A percentile compares a stretch with the other conserved stretches of the same genome.
Conservation (phyloP, 2,797 vertebrate genomes). For the Gallinago stenura region DNA sequence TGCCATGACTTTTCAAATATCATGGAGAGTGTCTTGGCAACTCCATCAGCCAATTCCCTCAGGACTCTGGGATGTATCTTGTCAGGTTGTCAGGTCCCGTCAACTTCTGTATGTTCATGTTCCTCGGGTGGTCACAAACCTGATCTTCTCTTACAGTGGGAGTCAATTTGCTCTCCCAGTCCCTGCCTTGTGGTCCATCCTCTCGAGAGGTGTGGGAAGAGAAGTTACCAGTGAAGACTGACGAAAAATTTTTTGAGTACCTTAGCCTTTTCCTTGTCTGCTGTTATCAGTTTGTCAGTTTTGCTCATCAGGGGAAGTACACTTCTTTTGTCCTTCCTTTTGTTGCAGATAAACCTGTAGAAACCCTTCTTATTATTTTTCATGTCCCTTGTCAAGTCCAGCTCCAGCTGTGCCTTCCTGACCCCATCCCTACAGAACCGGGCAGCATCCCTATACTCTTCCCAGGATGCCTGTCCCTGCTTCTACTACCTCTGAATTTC, state of each 20-base stretch:
- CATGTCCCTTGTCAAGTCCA: background rate
- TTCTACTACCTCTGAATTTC: background rate
- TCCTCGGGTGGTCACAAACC: background rate
- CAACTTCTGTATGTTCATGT: background rate
- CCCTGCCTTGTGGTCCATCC: background rate
- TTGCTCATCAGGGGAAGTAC: background rate
- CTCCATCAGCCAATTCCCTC: too few species aligned
- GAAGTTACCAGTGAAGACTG: background rate
- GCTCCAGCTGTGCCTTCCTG: background rate
- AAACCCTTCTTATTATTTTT: background rate
- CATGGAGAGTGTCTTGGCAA: too few species aligned
- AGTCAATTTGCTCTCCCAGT: background rate
- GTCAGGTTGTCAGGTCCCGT: too few species aligned
- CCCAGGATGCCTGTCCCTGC: background rate
- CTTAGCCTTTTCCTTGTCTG: background rate
- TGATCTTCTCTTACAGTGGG: background rate
- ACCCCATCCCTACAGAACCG: background rate
- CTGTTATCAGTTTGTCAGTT: background rate
- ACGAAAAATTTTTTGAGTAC: background rate
- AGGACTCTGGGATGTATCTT: too few species aligned
- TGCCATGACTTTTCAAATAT: too few species aligned
- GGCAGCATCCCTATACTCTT: background rate
- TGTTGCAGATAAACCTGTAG: background rate
- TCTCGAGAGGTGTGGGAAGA: background rate
- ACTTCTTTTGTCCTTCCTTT: background rate